Evolutionary conservation across 2,797 vertebrate genomes (phyloP).

Genomic region (Enteromius viviparus): DNA sequence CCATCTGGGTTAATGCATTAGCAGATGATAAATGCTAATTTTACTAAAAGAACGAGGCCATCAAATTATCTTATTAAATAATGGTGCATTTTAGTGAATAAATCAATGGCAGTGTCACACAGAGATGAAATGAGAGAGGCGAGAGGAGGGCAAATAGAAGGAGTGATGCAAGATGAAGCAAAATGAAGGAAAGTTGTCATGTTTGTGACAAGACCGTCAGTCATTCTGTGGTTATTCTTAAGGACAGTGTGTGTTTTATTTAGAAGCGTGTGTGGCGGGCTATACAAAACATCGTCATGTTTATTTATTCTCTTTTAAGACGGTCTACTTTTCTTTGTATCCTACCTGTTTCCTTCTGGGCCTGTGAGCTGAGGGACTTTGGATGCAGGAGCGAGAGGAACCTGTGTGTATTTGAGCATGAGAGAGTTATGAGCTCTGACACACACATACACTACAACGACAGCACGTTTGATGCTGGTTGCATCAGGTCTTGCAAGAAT

Average conservation of each 20-base stretch:
- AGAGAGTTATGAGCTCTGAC: constrained; percentile 49
- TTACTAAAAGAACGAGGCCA: constrained; percentile 26
- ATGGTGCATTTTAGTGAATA: constrained; percentile 29
- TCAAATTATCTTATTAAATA: constrained; percentile 39
- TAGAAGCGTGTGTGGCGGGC: not conserved
- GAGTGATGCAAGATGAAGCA: constrained; percentile 44
- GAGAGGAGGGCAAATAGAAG: not conserved
- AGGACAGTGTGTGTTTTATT: constrained; percentile 39
- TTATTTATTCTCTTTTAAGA: constrained; percentile 49
- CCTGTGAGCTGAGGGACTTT: constrained; percentile 23
- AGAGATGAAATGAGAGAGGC: constrained; percentile 24
- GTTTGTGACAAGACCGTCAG: not conserved
- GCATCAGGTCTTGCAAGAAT: constrained; percentile 54
- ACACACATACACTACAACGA: constrained; percentile 48
- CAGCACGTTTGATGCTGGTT: constrained; percentile 62
- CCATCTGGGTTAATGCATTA: constrained; percentile 30
- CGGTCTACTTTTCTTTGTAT: constrained; percentile 19
- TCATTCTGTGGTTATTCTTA: constrained; percentile 10
- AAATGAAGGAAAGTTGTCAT: constrained; percentile 41
- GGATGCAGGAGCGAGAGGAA: constrained; percentile 12
- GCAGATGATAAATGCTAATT: constrained; percentile 26
- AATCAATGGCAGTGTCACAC: constrained; percentile 21
- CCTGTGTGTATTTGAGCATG: constrained; percentile 23
- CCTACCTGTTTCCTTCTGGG: constrained; percentile 33
- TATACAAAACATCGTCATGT: constrained; percentile 19